Evolutionary conservation across 2,113 vertebrate genomes (phyloP).

Genomic region (Peromyscus leucopus): DNA sequence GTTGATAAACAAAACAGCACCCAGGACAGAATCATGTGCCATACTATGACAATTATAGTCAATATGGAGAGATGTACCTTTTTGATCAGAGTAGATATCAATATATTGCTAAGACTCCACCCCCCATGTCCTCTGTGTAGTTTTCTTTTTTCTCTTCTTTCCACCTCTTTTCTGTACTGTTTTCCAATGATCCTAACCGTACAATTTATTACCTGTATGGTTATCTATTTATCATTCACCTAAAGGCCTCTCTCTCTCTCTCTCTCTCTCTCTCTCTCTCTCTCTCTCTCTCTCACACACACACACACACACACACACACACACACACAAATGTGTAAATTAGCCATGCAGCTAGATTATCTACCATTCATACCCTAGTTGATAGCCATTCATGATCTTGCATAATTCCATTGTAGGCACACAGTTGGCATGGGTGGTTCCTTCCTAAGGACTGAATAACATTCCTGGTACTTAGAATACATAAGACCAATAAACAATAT

Average conservation of each 20-base stretch:
- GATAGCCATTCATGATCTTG: background rate
- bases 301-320: background rate
- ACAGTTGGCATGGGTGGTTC: background rate
- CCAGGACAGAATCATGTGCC: background rate
- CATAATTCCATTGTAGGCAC: background rate
- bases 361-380: background rate
- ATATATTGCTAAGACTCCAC: background rate
- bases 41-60: background rate
- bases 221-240: background rate
- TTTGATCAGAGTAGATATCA: background rate
- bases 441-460: background rate
- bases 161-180: background rate
- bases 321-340: background rate
- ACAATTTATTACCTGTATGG: background rate
- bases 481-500: background rate
- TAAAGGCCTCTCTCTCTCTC: background rate
- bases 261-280: background rate
- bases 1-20: background rate
- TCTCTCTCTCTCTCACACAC: background rate
- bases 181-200: background rate
- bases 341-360: background rate
- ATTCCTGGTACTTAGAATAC: background rate
- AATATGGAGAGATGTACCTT: background rate
- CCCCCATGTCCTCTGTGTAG: background rate
- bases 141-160: background rate